These are phyloP conservation scores for Scytalopus superciliaris DNA, from an alignment of 2,113 vertebrate species.

Conservation along the genomic window DNA sequence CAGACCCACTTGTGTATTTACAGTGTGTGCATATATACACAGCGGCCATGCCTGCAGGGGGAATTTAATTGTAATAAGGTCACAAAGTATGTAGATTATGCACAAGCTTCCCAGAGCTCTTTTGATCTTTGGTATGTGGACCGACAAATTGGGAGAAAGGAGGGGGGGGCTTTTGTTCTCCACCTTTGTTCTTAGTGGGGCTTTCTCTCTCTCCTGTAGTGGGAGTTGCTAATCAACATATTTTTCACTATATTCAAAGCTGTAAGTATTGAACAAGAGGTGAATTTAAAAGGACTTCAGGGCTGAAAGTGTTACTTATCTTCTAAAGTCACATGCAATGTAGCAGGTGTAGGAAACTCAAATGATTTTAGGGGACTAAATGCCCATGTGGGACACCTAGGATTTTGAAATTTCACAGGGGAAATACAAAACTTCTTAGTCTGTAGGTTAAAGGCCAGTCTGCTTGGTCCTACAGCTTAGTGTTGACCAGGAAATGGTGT, in stretches of 20 bases:
- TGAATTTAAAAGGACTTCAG: background rate
- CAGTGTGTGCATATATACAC: constrained; percentile 53
- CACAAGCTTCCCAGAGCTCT: constrained; percentile 24
- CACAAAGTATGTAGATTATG: constrained; percentile 58
- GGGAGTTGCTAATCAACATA: background rate
- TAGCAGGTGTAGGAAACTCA: background rate
- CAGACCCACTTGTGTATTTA: constrained; percentile 31
- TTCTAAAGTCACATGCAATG: background rate
- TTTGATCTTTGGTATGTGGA: constrained; percentile 60
- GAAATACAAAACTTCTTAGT: background rate
- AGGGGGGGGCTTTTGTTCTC: constrained; percentile 36
- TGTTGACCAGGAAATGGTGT: background rate
- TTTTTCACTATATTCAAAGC: constrained; percentile 5
- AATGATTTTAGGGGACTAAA: background rate
- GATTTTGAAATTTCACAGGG: background rate
- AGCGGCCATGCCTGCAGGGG: background rate
- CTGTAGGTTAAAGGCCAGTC: background rate
- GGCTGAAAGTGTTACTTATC: background rate
- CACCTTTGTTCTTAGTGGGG: constrained; percentile 22
- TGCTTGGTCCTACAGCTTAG: background rate
- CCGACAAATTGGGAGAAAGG: constrained; percentile 36
- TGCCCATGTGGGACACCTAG: rapidly evolving
- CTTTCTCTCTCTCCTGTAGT: constrained; percentile 8
- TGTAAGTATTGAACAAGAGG: background rate
- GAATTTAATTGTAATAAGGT: constrained; percentile 45